A percentile compares a stretch with the other conserved stretches of the same genome.
These are phyloP conservation scores for Dipodomys stephensi DNA, from an alignment of 2,113 vertebrate genomes.

Conservation along the genomic window DNA sequence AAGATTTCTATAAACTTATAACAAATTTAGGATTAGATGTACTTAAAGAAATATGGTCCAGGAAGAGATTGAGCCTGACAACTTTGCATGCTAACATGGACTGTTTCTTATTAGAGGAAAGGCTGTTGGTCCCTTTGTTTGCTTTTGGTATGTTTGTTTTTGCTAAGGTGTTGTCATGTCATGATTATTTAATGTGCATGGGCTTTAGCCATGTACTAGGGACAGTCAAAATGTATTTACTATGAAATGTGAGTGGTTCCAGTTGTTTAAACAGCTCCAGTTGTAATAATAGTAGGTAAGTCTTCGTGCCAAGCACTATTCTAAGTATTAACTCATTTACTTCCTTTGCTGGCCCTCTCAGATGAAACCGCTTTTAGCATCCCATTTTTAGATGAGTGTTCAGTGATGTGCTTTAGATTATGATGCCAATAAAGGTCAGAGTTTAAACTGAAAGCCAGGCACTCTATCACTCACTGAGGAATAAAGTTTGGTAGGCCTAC, in stretches of 20 bases:
- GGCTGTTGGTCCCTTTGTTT: constrained; percentile 13
- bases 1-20: background rate
- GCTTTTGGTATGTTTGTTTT: constrained; percentile 31
- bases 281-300: constrained; percentile 30
- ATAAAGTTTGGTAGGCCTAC: background rate
- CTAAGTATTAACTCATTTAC: constrained; percentile 16
- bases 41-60: background rate
- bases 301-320: background rate
- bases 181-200: constrained; percentile 4
- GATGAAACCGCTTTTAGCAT: background rate
- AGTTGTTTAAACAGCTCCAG: constrained; percentile 45
- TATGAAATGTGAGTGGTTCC: constrained; percentile 21
- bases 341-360: background rate
- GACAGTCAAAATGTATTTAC: constrained; percentile 47
- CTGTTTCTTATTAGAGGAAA: background rate
- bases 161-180: constrained; percentile 25
- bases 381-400: background rate
- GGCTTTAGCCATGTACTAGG: background rate
- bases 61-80: background rate
- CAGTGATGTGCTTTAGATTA: background rate
- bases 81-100: background rate
- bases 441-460: background rate
- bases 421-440: background rate
- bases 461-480: background rate
- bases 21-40: background rate